Conservation (phyloP, 2,888 invertebrate species). For the Invenusta paracnida region DNA sequence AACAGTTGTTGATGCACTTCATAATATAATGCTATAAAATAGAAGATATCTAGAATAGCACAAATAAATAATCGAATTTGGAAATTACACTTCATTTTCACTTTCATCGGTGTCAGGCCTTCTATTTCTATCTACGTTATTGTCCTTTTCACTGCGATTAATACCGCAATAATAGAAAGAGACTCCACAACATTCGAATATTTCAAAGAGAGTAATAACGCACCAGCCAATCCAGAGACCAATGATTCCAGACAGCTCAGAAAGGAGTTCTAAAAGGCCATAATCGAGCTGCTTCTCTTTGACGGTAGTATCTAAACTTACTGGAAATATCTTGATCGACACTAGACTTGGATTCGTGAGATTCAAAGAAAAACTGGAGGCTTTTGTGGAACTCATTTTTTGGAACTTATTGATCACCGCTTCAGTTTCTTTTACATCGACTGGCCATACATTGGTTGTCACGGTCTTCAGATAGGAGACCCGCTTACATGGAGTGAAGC, state of each 20-base stretch:
- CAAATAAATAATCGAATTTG: too few relatives aligned
- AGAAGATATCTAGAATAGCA: too few relatives aligned
- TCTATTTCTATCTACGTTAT: too few relatives aligned
- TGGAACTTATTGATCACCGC: background rate
- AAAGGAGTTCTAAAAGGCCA: background rate
- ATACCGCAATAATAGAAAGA: background rate
- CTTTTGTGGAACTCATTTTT: background rate
- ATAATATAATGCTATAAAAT: too few relatives aligned
- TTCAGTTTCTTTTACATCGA: background rate
- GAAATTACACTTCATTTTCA: too few relatives aligned
- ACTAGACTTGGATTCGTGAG: background rate
- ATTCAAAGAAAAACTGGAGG: background rate
- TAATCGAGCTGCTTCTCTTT: background rate
- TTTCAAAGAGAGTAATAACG: background rate
- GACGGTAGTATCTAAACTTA: background rate
- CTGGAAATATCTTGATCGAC: background rate
- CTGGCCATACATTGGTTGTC: background rate
- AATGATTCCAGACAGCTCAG: background rate
- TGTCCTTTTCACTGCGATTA: background rate
- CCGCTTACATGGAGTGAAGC: background rate
- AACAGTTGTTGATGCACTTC: too few relatives aligned
- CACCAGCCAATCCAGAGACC: conserved; percentile 9
- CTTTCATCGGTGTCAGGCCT: too few relatives aligned
- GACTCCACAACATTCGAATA: background rate
- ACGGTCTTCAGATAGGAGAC: background rate